phyloP scores from a whole-genome alignment of 2,797 vertebrate species.

The Melanotaenia nigrans region DNA sequence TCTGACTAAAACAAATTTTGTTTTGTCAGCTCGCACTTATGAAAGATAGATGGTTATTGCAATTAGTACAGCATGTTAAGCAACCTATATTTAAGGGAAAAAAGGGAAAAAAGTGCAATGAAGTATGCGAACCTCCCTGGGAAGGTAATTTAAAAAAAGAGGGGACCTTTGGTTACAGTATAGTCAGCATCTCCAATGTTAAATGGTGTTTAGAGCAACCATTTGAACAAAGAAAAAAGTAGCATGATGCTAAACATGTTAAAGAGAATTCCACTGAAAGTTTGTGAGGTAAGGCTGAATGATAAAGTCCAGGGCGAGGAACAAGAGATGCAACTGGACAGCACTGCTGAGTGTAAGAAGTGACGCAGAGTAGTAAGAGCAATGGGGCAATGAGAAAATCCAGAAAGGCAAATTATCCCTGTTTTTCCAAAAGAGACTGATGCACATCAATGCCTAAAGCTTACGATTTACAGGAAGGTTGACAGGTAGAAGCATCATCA shows the following conservation, averaged over 20 bases:
- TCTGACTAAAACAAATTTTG: slow-evolving; percentile 28
- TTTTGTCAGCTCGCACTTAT: slow-evolving; percentile 44
- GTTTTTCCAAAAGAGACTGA: slow-evolving; percentile 62
- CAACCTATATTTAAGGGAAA: slow-evolving; percentile 15
- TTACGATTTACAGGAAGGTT: slow-evolving; percentile 33
- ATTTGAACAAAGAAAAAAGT: slow-evolving; percentile 32
- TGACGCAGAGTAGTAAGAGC: slow-evolving; percentile 61
- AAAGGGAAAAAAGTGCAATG: slow-evolving; percentile 27
- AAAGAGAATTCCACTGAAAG: slow-evolving; percentile 54
- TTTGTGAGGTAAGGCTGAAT: slow-evolving; percentile 39
- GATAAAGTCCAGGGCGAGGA: slow-evolving; percentile 61
- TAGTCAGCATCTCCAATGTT: slow-evolving; percentile 38
- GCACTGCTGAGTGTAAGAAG: slow-evolving; percentile 58
- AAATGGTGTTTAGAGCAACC: slow-evolving; percentile 39
- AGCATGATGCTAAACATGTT: slow-evolving; percentile 46
- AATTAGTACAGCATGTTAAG: slow-evolving; percentile 36
- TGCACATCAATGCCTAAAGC: slow-evolving; percentile 42
- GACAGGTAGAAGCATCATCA: slow-evolving; percentile 7
- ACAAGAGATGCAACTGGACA: slow-evolving; percentile 61
- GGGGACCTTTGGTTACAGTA: slow-evolving; percentile 14
- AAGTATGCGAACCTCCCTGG: slow-evolving; percentile 40
- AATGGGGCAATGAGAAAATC: slow-evolving; percentile 53
- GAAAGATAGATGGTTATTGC: slow-evolving; percentile 24
- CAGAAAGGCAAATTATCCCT: slow-evolving; percentile 56
- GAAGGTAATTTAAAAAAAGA: slow-evolving; percentile 33